Conservation (phyloP, 2,113 vertebrate species). For the Boulengeromyrus knoepffleri region DNA sequence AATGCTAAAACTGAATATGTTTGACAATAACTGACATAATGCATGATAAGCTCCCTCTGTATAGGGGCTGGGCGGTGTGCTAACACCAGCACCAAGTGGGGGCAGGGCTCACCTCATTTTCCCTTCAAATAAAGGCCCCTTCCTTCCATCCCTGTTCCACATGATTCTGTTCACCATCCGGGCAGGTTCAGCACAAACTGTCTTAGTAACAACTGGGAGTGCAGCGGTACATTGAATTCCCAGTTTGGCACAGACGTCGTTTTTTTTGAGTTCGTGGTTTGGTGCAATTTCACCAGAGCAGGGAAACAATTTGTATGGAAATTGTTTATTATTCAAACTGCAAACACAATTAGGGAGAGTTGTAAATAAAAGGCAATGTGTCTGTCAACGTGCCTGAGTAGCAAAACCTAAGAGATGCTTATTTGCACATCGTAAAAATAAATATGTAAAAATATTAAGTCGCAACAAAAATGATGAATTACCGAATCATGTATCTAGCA, state of each 20-base stretch:
- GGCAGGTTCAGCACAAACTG: neutral
- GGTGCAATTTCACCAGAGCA: neutral
- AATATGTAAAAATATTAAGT: neutral
- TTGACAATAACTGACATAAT: neutral
- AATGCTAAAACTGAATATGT: neutral
- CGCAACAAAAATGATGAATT: neutral
- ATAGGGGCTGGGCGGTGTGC: neutral
- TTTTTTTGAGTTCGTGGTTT: neutral
- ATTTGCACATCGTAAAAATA: neutral
- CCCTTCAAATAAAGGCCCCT: neutral
- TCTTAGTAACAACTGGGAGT: neutral
- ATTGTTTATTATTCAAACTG: neutral
- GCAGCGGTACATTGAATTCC: neutral
- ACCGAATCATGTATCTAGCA: too few relatives aligned
- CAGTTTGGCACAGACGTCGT: neutral
- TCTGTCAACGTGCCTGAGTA: too few relatives aligned
- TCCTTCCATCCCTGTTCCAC: neutral
- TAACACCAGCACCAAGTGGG: neutral
- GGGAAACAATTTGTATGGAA: neutral
- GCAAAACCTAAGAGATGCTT: neutral
- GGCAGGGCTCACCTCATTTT: neutral
- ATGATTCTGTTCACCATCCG: neutral
- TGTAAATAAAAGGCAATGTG: too few relatives aligned
- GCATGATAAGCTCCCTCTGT: neutral
- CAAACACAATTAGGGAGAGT: too few relatives aligned